These are phyloP conservation scores for Cenopis cana DNA, from an alignment of 2,888 invertebrate species.

Conservation along the genomic window DNA sequence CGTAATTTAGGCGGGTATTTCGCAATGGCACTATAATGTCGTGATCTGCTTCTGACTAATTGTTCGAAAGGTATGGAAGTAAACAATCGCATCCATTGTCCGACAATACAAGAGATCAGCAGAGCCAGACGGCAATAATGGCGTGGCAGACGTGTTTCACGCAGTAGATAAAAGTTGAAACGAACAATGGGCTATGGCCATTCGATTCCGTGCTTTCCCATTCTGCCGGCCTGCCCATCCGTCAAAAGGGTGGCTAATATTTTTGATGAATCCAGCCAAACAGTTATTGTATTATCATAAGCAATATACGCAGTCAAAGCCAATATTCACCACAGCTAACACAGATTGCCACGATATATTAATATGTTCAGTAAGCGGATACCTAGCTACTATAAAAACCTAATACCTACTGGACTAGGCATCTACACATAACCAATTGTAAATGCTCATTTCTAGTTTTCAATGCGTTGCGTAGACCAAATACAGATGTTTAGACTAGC, in stretches of 20 bases:
- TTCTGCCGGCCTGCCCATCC: constrained; percentile 32
- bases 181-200: constrained; percentile 72
- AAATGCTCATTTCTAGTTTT: constrained; percentile 24
- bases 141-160: constrained; percentile 68
- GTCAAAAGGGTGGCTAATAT: constrained; percentile 40
- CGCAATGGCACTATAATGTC: constrained; percentile 52
- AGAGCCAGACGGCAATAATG: constrained; percentile 59
- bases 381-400: not conserved
- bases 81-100: constrained; percentile 75
- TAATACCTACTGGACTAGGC: not conserved
- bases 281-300: constrained; percentile 7
- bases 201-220: constrained; percentile 74
- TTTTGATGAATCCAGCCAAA: constrained; percentile 25
- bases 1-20: constrained; percentile 35
- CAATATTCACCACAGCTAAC: not conserved
- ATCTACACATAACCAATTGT: not conserved
- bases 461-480: constrained; percentile 26
- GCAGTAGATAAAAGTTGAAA: constrained; percentile 68
- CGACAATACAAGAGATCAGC: constrained; percentile 56
- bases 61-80: constrained; percentile 57
- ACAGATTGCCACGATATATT: not conserved
- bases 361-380: not conserved
- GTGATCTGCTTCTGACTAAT: constrained; percentile 66
- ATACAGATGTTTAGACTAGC: constrained; percentile 29
- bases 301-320: not conserved